Conservation (phyloP, 1,140 invertebrate genomes). For the Scylla paramamosain region DNA sequence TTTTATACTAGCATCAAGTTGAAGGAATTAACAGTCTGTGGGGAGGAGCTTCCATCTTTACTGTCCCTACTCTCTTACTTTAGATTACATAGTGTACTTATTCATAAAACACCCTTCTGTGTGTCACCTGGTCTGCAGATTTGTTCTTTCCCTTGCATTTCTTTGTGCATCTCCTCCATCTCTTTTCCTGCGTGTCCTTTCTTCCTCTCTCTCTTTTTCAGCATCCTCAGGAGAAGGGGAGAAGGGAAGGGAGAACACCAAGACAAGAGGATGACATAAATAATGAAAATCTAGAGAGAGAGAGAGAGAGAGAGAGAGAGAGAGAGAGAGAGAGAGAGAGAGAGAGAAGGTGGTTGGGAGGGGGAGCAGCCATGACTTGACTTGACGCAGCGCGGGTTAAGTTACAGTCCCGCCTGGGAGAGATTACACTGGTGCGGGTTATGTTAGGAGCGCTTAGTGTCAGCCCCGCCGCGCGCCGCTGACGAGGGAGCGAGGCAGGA, state of each 20-base stretch:
- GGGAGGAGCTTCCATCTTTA: no score
- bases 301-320: constrained; percentile 47
- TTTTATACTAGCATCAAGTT: no score
- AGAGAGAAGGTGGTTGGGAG: not conserved
- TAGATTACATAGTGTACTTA: no score
- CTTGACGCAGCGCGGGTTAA: not conserved
- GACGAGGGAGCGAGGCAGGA: constrained; percentile 6
- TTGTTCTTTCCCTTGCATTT: not conserved
- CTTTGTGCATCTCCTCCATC: not conserved
- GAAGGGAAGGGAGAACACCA: not conserved
- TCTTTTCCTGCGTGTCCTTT: not conserved
- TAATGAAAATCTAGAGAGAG: constrained; percentile 27
- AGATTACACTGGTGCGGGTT: constrained; percentile 32
- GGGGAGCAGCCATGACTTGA: not conserved
- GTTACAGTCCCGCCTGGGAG: not conserved
- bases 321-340: not conserved
- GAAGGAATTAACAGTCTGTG: no score
- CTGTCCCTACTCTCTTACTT: no score
- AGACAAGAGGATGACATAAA: no score
- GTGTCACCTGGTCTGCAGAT: not conserved
- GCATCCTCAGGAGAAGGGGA: not conserved
- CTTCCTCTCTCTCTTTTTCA: not conserved
- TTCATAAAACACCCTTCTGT: no score
- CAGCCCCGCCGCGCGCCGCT: constrained; percentile 15
- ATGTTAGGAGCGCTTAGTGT: constrained; percentile 55